Evolutionary conservation across 2,113 vertebrate species (phyloP), one percentile per base, ranked within the genome.

Genomic region (Motacilla tschutschensis): DNA sequence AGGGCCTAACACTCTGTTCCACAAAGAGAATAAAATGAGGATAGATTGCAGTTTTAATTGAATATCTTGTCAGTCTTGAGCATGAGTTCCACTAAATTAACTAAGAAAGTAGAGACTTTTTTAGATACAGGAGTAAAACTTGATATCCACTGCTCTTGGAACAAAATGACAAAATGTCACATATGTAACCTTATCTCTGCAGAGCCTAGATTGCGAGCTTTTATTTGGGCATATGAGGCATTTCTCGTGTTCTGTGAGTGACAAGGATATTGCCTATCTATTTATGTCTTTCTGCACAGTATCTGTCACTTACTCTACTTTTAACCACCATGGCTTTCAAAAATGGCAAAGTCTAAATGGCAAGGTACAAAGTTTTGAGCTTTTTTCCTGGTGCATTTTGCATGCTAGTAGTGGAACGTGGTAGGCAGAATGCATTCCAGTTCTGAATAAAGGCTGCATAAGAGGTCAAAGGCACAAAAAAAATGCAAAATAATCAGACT

Each of bases 191-290:
- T 88, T 76, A 87, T 74, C 41, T 79, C 51, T 38, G 17, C 43
- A 55, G 62, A 51, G 21, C 44, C 73, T 83, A 78, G 14, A 55
- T 41, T 83, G n/a, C 8, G 62, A 76, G 58, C 44, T 85, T 91
- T 92, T 80, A 79, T 83, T 83, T 79, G 38, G 51, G 19, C 59
- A 25, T 66, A 17, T 76, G 80, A 78, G 31, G 20, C 33, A 73
- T 83, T 89, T 87, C 60, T 89, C 43, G 44, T 87, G 63, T 66
- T 59, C 51, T 40, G 19, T 93, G 87, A 88, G 44, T 81, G 75
- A 83, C 51, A 85, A 67, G 35, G 85, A 57, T 93, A 90, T 83
- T 92, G 65, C 66, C 47, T 78, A 28, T 71, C 62, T 83, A 75
- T 90, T 91, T 90, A 83, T 71, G 73, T 59, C 65, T 46, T 70